Evolutionary conservation across 2,797 vertebrate genomes (phyloP).

Genomic region (Heliangelus exortis): DNA sequence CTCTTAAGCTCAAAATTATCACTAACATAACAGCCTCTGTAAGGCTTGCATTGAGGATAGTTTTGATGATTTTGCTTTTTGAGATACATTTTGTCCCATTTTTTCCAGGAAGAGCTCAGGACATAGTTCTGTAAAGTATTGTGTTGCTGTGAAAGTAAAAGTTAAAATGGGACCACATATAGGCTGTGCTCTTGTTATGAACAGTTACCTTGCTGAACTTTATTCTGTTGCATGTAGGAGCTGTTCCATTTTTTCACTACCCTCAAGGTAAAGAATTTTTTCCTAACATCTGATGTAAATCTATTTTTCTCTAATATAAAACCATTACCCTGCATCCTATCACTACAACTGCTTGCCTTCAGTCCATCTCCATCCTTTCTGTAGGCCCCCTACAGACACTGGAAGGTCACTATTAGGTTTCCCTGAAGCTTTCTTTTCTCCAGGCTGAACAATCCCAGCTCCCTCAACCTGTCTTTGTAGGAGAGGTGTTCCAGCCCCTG

Average conservation of each 20-base stretch:
- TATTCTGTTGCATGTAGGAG: background rate
- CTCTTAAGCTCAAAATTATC: background rate
- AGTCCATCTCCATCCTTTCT: no score
- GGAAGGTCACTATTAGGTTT: no score
- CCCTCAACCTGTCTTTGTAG: no score
- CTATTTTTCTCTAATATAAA: no score
- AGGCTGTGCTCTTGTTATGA: background rate
- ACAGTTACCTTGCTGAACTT: background rate
- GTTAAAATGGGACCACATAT: background rate
- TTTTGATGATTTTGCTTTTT: background rate
- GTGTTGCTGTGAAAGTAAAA: background rate
- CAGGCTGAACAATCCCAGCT: no score
- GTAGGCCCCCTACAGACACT: no score
- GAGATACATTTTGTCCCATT: background rate
- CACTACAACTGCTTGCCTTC: no score
- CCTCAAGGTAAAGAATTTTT: no score
- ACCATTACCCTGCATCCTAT: no score
- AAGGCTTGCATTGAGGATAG: background rate
- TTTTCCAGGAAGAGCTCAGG: background rate
- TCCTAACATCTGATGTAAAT: no score
- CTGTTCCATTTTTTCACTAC: background rate
- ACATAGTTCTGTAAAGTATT: background rate
- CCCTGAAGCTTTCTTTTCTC: no score
- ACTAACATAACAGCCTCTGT: background rate
- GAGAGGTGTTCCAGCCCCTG: no score